Evolutionary conservation across 2,888 invertebrate genomes (phyloP), one percentile per base, ranked within the genome.

Genomic region (Belgica antarctica): DNA sequence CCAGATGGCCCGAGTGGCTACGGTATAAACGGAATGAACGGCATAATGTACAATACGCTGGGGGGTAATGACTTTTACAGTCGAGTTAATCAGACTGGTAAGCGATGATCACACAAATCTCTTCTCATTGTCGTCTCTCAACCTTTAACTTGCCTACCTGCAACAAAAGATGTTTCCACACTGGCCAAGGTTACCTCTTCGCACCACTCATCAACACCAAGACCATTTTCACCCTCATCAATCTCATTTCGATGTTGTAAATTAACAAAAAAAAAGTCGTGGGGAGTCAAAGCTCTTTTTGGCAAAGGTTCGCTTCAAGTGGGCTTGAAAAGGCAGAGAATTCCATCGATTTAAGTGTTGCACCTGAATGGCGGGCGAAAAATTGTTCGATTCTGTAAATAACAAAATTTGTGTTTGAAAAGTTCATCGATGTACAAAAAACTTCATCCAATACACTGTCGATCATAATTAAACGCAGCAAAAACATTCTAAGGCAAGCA

Each of bases 31-130:
- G 24, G 24, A 24, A 36, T 46, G 25, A 66, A 46, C 76, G n/a
- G n/a, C n/a, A n/a, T n/a, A n/a, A 76, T 76, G 75, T 77, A 75
- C 75, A 76, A 75, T 75, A 76, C 73, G 73, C 75, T 73, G 74
- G 75, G 74, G 73, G 77, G 75, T 73, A 79, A 77, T 76, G 79
- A 80, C 77, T 79, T 77, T 75, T 80, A 78, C 79, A 78, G 75
- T 78, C 76, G 76, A 72, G 72, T 59, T 19, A 61, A 75, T 73
- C 79, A 78, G 78, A 78, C 77, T 79, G 80, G 80, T 80, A 80
- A 80, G 79, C n/a, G 69, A 62, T 68, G 25, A 70, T 62, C 61
- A 57, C 61, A 52, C 69, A 22, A 70, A 61, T 12, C 47, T 59
- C 15, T 59, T 47, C 28, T 66, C 66, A 66, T 70, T 61, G 68